Percentiles rank a stretch among this genome's conserved stretches.
Evolutionary conservation across 1,140 invertebrate genomes (phyloP).

Genomic region (Pomacea maculata): DNA sequence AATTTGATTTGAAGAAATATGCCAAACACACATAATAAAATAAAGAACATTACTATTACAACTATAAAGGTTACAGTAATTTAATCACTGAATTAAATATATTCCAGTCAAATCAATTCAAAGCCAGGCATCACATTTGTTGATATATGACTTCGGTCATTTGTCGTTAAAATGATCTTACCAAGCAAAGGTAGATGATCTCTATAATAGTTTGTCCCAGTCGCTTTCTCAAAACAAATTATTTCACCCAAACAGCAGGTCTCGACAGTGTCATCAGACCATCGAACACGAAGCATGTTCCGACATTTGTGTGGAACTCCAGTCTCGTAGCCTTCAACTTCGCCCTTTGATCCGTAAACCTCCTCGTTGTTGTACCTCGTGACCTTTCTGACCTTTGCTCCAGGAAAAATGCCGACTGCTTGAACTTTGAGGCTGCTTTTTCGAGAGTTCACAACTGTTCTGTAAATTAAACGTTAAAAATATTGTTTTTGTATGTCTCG

Average conservation of each 20-base stretch:
- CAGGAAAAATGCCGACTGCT: constrained; percentile 78
- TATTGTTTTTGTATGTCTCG: no score
- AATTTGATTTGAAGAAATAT: no score
- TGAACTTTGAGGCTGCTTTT: background rate
- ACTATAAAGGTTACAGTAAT: no score
- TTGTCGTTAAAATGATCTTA: background rate
- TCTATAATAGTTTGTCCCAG: constrained; percentile 79
- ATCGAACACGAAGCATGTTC: background rate
- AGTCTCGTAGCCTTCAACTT: background rate
- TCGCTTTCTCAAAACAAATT: constrained; percentile 76
- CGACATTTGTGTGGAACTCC: background rate
- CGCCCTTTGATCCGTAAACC: background rate
- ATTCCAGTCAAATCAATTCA: no score
- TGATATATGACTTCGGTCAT: no score
- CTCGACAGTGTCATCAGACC: background rate
- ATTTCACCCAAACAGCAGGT: constrained; percentile 72
- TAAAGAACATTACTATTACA: no score
- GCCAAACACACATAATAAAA: no score
- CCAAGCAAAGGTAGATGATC: constrained; percentile 83
- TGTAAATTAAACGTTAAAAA: background rate
- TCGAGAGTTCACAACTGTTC: constrained; percentile 1
- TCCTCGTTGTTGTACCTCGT: constrained; percentile 34
- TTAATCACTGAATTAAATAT: no score
- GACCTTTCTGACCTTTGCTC: constrained; percentile 74
- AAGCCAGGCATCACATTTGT: no score